Evolutionary conservation across 2,797 vertebrate species (phyloP).

Genomic region (Nyctibius grandis): DNA sequence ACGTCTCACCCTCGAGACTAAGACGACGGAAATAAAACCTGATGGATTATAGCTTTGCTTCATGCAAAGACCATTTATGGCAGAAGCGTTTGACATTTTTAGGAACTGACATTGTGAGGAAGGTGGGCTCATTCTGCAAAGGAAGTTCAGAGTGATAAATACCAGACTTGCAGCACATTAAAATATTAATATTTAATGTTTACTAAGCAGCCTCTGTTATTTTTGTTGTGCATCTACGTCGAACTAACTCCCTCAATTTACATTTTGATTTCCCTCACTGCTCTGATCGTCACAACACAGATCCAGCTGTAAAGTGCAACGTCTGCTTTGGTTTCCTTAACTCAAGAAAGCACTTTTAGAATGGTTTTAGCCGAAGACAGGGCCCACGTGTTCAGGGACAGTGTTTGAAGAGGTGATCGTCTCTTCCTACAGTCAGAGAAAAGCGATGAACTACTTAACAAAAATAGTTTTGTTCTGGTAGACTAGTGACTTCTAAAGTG

Average conservation of each 20-base stretch:
- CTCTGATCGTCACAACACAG: constrained; percentile 28
- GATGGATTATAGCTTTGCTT: neutral
- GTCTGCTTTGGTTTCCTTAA: constrained; percentile 11
- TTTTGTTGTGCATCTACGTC: neutral
- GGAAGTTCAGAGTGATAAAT: constrained; percentile 48
- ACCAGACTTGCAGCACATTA: constrained; percentile 56
- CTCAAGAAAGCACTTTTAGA: constrained; percentile 9
- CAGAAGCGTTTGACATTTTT: neutral
- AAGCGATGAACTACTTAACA: neutral
- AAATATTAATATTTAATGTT: constrained; percentile 47
- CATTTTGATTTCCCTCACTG: neutral
- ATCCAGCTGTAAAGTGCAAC: constrained; percentile 24
- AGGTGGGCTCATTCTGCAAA: constrained; percentile 36
- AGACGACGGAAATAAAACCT: neutral
- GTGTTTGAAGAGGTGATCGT: neutral
- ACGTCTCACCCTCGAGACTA: neutral
- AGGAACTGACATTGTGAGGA: constrained; percentile 6
- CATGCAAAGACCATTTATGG: neutral
- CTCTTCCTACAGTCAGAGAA: neutral
- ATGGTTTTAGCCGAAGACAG: neutral
- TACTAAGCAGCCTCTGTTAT: constrained; percentile 30
- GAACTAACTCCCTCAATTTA: neutral
- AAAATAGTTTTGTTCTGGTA: neutral
- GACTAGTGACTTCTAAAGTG: neutral
- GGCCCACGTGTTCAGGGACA: neutral